Conservation (phyloP, 2,888 invertebrate species). For the Troides oblongomaculatus region DNA sequence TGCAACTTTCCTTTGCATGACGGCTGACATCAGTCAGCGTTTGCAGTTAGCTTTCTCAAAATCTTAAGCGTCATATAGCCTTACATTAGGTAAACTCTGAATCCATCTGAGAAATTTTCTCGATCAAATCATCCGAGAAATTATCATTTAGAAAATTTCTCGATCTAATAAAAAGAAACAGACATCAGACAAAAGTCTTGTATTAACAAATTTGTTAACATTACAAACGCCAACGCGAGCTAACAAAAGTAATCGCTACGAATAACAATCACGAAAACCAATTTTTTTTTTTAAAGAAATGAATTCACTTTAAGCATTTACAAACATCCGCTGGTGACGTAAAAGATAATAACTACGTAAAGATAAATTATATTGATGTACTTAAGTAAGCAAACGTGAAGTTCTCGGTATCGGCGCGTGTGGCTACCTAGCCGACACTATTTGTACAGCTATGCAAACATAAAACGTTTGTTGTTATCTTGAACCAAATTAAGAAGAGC, state of each 20-base stretch:
- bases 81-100: too few relatives aligned
- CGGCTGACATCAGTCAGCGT: too few relatives aligned
- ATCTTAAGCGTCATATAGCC: too few relatives aligned
- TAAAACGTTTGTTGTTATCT: conserved; percentile 60
- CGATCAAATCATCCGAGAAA: too few relatives aligned
- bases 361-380: conserved; percentile 60
- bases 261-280: background rate
- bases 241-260: background rate
- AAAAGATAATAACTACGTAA: conserved; percentile 50
- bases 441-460: conserved; percentile 78
- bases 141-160: background rate
- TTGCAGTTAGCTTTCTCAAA: too few relatives aligned
- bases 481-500: conserved; percentile 41
- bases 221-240: background rate
- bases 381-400: conserved; percentile 62
- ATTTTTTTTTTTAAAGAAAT: conserved; percentile 1
- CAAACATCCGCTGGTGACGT: conserved; percentile 35
- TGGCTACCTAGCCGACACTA: conserved; percentile 64
- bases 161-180: background rate
- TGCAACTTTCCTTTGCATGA: too few relatives aligned
- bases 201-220: background rate
- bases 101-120: too few relatives aligned
- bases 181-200: too few relatives aligned
- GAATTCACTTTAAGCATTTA: conserved; percentile 9
- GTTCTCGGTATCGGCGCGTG: conserved; percentile 67